Percentiles rank a stretch among this genome's conserved stretches.
Evolutionary conservation across 2,888 invertebrate species (phyloP).

Genomic region (Drosophila kambysellisi): DNA sequence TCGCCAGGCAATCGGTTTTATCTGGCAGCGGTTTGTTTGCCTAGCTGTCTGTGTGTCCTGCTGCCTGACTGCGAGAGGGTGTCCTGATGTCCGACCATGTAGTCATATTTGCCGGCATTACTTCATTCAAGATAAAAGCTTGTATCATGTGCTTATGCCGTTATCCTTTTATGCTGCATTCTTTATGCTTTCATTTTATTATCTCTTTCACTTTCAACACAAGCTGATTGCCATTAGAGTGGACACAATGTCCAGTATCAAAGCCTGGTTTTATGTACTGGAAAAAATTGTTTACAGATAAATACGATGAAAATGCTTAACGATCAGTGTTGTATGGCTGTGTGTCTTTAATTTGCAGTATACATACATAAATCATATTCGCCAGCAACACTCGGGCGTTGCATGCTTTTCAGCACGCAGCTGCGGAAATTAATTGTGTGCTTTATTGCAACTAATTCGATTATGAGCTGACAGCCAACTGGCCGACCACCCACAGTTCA

Average conservation of each 20-base stretch:
- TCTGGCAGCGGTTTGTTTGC: constrained; percentile 54
- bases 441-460: constrained; percentile 79
- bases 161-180: constrained; percentile 68
- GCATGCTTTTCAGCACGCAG: constrained; percentile 45
- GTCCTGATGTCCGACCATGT: constrained; percentile 15
- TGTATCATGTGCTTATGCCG: constrained; percentile 59
- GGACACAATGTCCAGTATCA: constrained; percentile 17
- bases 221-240: constrained; percentile 46
- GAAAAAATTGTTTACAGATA: constrained; percentile 38
- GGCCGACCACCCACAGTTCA: constrained; percentile 38
- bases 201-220: constrained; percentile 52
- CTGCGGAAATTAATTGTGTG: constrained; percentile 77
- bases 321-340: constrained; percentile 8
- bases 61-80: constrained; percentile 1
- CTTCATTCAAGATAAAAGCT: constrained; percentile 56
- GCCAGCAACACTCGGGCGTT: constrained; percentile 17
- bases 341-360: constrained; percentile 19
- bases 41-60: constrained; percentile 1
- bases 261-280: constrained; percentile 60
- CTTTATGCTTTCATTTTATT: constrained; percentile 64
- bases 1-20: constrained; percentile 62
- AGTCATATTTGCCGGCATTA: constrained; percentile 51
- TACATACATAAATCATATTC: constrained; percentile 41
- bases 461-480: constrained; percentile 51
- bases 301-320: constrained; percentile 26